A percentile compares a stretch with the other conserved stretches of the same genome.
Evolutionary conservation across 2,888 invertebrate genomes (phyloP).

Genomic region (Drosophila birchii): DNA sequence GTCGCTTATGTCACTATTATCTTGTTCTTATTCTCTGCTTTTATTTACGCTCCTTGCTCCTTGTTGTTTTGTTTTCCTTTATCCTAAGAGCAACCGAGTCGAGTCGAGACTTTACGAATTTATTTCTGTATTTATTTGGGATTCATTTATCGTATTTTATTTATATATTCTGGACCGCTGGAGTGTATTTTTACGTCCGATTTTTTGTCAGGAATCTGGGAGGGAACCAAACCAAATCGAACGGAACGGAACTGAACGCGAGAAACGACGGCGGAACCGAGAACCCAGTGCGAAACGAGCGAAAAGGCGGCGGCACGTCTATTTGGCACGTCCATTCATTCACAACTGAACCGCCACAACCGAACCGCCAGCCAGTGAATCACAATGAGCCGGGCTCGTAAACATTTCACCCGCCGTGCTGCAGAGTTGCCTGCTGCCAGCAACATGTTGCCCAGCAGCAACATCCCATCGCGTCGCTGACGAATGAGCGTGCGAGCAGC

Average conservation of each 20-base stretch:
- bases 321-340: slow-evolving; percentile 84
- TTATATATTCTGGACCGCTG: slow-evolving; percentile 39
- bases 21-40: slow-evolving; percentile 25
- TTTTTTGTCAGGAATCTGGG: slow-evolving; percentile 58
- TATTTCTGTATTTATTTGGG: slow-evolving; percentile 44
- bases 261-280: slow-evolving; percentile 59
- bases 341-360: slow-evolving; percentile 80
- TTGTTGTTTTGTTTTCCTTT: slow-evolving; percentile 8
- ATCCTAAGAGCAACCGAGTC: slow-evolving; percentile 25
- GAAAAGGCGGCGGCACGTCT: slow-evolving; percentile 76
- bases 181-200: slow-evolving; percentile 66
- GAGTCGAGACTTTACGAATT: slow-evolving; percentile 35
- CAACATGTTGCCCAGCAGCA: slow-evolving; percentile 20
- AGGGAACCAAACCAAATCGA: slow-evolving; percentile 33
- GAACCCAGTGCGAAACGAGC: slow-evolving; percentile 56
- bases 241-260: slow-evolving; percentile 26
- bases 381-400: slow-evolving; percentile 78
- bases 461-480: slow-evolving; percentile 14
- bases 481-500: slow-evolving; percentile 22
- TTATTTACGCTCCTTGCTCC: slow-evolving; percentile 1
- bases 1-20: slow-evolving; percentile 52
- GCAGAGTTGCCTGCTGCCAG: slow-evolving; percentile 19
- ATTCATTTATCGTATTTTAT: slow-evolving; percentile 47
- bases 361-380: slow-evolving; percentile 63
- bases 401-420: slow-evolving; percentile 52